Percentiles rank a stretch among this genome's conserved stretches.
Conservation (phyloP, 1,140 invertebrate species). For the Drosophila mayri region DNA sequence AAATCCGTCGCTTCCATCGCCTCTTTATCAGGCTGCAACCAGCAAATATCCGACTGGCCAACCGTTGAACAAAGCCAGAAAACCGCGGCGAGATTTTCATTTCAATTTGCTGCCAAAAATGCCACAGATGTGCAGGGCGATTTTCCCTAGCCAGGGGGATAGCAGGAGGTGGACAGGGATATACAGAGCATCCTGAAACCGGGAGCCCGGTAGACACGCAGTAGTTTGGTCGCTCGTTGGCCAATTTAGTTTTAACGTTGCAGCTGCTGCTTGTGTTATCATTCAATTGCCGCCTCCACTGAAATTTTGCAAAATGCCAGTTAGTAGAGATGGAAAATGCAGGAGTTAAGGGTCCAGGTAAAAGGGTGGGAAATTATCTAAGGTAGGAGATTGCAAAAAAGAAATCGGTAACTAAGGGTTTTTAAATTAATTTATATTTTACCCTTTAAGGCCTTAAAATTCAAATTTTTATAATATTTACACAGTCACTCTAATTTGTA, state of each 20-base stretch:
- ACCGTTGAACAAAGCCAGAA: constrained; percentile 64
- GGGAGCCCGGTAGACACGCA: constrained; percentile 54
- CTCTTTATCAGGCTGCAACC: constrained; percentile 58
- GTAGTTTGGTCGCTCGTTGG: constrained; percentile 57
- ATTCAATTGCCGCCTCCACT: constrained; percentile 73
- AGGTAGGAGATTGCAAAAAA: too few relatives aligned
- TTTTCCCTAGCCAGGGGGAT: not conserved
- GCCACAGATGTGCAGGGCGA: constrained; percentile 8
- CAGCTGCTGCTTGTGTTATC: constrained; percentile 61
- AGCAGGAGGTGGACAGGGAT: not conserved
- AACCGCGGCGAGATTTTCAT: constrained; percentile 71
- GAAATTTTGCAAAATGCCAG: constrained; percentile 61
- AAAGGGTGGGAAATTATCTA: not conserved
- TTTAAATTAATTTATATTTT: not conserved
- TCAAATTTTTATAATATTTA: too few relatives aligned
- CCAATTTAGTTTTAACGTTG: constrained; percentile 75
- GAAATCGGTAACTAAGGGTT: not conserved
- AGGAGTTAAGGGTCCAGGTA: too few relatives aligned
- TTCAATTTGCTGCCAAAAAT: constrained; percentile 72
- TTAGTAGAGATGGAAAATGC: constrained; percentile 1
- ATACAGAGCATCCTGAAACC: constrained; percentile 1
- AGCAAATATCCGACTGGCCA: constrained; percentile 30
- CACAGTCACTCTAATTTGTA: not conserved
- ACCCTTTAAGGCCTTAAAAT: not conserved
- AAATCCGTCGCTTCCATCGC: constrained; percentile 13